phyloP scores from a whole-genome alignment of 2,113 vertebrate species.

The Datnioides undecimradiatus region DNA sequence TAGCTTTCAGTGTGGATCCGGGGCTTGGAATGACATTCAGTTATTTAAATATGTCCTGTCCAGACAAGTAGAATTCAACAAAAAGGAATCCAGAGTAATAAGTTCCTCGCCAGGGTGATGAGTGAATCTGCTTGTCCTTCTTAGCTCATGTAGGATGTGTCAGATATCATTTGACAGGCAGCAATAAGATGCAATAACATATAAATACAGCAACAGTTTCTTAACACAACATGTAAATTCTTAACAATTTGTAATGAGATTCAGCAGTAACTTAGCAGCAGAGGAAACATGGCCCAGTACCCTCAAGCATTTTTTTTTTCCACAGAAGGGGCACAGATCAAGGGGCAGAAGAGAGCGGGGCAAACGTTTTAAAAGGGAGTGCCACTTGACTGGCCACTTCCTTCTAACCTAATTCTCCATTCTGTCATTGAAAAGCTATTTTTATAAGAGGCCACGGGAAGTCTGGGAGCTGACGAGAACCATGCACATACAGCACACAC shows the following conservation, averaged over 20 bases:
- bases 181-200: neutral
- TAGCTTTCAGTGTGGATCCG: neutral
- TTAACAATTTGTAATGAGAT: constrained; percentile 19
- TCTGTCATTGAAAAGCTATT: constrained; percentile 84
- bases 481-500: constrained; percentile 31
- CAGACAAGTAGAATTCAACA: constrained; percentile 39
- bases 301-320: constrained; percentile 8
- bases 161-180: neutral
- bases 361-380: constrained; percentile 67
- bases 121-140: constrained; percentile 8
- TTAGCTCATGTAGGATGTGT: neutral
- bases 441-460: constrained; percentile 81
- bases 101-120: neutral
- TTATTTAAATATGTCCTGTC: constrained; percentile 41
- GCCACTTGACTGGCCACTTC: constrained; percentile 74
- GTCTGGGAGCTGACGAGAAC: constrained; percentile 68
- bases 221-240: constrained; percentile 2
- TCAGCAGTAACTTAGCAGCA: constrained; percentile 22
- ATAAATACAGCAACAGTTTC: constrained; percentile 5
- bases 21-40: constrained; percentile 1
- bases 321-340: constrained; percentile 48
- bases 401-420: constrained; percentile 78
- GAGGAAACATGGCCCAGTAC: constrained; percentile 27
- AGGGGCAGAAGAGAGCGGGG: constrained; percentile 37
- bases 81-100: constrained; percentile 29